A percentile compares a stretch with the other conserved stretches of the same genome.
Evolutionary conservation across 2,797 vertebrate species (phyloP).

Genomic region (Morelia viridis): DNA sequence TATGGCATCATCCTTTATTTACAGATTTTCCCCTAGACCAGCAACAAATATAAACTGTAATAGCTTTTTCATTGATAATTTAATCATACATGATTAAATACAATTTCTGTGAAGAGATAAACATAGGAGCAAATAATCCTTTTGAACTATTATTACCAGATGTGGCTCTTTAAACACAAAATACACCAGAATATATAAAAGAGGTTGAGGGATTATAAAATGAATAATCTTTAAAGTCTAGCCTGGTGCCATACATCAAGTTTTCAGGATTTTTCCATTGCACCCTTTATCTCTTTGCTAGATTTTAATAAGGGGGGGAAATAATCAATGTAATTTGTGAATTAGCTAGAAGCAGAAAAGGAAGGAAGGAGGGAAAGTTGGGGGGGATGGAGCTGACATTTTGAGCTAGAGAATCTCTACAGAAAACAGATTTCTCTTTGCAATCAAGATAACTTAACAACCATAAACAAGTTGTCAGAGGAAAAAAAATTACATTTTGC

Average conservation of each 20-base stretch:
- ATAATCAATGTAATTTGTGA: slow-evolving; percentile 67
- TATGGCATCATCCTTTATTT: neutral
- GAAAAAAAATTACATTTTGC: slow-evolving; percentile 73
- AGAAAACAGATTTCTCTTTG: slow-evolving; percentile 71
- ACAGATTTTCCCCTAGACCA: neutral
- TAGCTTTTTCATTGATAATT: slow-evolving; percentile 44
- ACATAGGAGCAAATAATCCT: slow-evolving; percentile 57
- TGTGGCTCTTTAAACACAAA: slow-evolving; percentile 62
- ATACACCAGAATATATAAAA: slow-evolving; percentile 52
- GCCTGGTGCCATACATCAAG: slow-evolving; percentile 65
- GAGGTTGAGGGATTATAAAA: slow-evolving; percentile 56
- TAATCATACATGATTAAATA: slow-evolving; percentile 50
- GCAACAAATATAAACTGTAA: slow-evolving; percentile 41
- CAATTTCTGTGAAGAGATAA: slow-evolving; percentile 53
- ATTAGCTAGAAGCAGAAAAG: slow-evolving; percentile 56
- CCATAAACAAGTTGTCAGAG: slow-evolving; percentile 72
- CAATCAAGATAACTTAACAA: slow-evolving; percentile 75
- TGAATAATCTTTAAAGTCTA: slow-evolving; percentile 62
- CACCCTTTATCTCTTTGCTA: neutral
- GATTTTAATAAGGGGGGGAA: neutral
- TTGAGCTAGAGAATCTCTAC: slow-evolving; percentile 59
- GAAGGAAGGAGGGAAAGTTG: neutral
- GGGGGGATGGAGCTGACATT: slow-evolving; percentile 53
- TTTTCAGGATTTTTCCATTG: slow-evolving; percentile 63
- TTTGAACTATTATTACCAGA: slow-evolving; percentile 57